These are phyloP conservation scores for Typhlomys cinereus DNA, from an alignment of 2,113 vertebrate species.

Conservation along the genomic window DNA sequence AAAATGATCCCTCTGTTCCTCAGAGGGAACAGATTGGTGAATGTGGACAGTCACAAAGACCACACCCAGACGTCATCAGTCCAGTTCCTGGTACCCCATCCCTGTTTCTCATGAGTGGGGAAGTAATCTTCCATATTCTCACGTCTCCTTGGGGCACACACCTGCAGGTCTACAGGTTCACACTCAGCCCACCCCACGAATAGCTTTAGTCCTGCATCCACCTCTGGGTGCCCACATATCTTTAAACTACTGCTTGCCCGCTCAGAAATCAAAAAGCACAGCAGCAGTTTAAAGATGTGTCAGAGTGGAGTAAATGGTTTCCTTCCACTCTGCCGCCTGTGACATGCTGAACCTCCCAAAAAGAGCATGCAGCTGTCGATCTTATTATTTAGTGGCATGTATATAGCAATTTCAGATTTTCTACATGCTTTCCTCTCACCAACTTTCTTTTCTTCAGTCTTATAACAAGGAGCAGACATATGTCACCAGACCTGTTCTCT, in stretches of 20 bases:
- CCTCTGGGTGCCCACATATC: too few relatives aligned
- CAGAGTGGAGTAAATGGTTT: background rate
- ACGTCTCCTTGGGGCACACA: rapidly evolving
- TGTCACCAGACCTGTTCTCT: background rate
- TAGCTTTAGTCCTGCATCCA: background rate
- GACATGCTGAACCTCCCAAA: constrained; percentile 35
- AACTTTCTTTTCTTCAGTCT: background rate
- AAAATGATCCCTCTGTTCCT: background rate
- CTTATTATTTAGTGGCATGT: constrained; percentile 67
- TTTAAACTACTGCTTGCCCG: rapidly evolving
- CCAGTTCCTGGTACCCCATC: background rate
- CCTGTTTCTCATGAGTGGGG: background rate
- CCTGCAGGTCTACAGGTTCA: background rate
- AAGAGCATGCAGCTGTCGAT: constrained; percentile 47
- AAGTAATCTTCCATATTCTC: background rate
- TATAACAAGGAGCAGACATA: background rate
- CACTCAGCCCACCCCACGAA: rapidly evolving
- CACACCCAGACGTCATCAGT: rapidly evolving
- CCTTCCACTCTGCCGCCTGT: background rate
- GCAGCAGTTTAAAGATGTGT: background rate
- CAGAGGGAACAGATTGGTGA: background rate
- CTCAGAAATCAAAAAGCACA: background rate
- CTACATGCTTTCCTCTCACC: background rate
- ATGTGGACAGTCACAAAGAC: background rate
- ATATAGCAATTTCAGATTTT: constrained; percentile 72